Conservation (phyloP, 2,888 invertebrate species). For the Zaprionus obscuricornis region DNA sequence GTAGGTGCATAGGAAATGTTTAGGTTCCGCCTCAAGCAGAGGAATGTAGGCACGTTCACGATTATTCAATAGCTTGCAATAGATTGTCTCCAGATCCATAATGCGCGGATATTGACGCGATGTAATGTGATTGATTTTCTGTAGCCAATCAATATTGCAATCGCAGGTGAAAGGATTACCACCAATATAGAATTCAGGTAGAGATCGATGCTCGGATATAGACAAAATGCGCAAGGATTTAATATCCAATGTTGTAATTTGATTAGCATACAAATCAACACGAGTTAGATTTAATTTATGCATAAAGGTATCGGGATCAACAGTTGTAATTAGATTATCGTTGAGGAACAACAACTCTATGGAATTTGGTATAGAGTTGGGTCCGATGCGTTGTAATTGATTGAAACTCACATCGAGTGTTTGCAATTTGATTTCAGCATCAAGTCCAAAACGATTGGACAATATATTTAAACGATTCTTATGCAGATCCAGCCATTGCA, state of each 20-base stretch:
- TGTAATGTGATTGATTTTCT: conserved; percentile 93
- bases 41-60: conserved; percentile 93
- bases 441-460: conserved; percentile 89
- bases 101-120: conserved; percentile 94
- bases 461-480: conserved; percentile 92
- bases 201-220: conserved; percentile 88
- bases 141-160: conserved; percentile 98
- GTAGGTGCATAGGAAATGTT: conserved; percentile 96
- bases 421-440: conserved; percentile 88
- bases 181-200: conserved; percentile 96
- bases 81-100: conserved; percentile 94
- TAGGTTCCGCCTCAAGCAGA: conserved; percentile 93
- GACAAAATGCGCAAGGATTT: conserved; percentile 93
- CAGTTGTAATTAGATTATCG: conserved; percentile 93
- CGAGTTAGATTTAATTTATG: conserved; percentile 94
- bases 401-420: conserved; percentile 96
- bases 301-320: conserved; percentile 95
- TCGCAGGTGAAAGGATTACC: conserved; percentile 97
- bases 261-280: conserved; percentile 96
- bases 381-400: conserved; percentile 90
- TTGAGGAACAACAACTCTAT: conserved; percentile 94
- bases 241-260: conserved; percentile 94
- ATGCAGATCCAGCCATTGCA: conserved; percentile 95
- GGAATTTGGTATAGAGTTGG: conserved; percentile 91
- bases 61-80: conserved; percentile 94